A percentile compares a stretch with the other conserved stretches of the same genome.
phyloP scores from a whole-genome alignment of 2,113 vertebrate species.

The Theropithecus gelada region DNA sequence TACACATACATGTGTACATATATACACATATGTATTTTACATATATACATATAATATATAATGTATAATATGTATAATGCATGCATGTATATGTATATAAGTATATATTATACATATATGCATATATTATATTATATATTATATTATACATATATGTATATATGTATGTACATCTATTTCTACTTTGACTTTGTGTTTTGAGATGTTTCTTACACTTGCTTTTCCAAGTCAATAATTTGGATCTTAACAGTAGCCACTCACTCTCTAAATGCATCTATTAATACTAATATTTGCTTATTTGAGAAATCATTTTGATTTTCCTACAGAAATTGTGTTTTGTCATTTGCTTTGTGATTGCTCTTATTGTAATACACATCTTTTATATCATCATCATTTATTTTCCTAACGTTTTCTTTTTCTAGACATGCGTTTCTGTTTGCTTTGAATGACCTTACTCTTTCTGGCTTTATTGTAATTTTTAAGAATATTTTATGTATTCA shows the following conservation, averaged over 20 bases:
- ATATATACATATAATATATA: background rate
- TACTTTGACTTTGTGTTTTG: background rate
- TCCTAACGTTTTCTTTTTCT: background rate
- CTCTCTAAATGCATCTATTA: constrained; percentile 4
- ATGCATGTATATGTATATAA: too few relatives aligned
- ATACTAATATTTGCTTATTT: background rate
- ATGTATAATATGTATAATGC: background rate
- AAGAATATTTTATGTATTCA: background rate
- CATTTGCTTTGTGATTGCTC: background rate
- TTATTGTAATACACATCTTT: background rate
- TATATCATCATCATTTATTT: background rate
- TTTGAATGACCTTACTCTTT: background rate
- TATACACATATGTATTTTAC: too few relatives aligned
- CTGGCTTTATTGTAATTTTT: background rate
- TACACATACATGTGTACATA: too few relatives aligned
- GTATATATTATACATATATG: background rate
- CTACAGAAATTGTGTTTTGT: background rate
- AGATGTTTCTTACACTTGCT: background rate
- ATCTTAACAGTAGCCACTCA: background rate
- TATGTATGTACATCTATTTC: background rate
- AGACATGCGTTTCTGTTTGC: background rate
- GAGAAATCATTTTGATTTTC: background rate
- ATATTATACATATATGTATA: background rate
- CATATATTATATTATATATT: background rate
- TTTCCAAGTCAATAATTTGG: background rate